A percentile compares a stretch with the other conserved stretches of the same genome.
Conservation (phyloP, 2,888 invertebrate species). For the Pogonocherus hispidulus region DNA sequence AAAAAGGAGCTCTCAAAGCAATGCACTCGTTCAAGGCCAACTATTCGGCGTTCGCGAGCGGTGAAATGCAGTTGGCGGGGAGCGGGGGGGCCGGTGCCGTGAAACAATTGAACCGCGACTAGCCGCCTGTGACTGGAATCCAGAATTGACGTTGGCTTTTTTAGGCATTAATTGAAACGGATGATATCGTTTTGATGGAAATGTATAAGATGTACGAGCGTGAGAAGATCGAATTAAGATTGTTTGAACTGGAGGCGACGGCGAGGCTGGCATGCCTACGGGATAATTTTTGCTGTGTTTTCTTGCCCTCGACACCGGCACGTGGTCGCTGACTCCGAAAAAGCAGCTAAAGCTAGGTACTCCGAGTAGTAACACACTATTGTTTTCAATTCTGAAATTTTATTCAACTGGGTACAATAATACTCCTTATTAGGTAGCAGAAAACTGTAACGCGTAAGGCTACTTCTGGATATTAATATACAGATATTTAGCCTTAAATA, state of each 20-base stretch:
- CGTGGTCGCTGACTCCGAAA: constrained; percentile 12
- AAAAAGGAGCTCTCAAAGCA: constrained; percentile 68
- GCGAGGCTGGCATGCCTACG: constrained; percentile 11
- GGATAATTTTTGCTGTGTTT: constrained; percentile 33
- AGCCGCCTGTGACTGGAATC: constrained; percentile 68
- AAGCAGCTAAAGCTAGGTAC: neutral
- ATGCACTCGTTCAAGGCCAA: constrained; percentile 70
- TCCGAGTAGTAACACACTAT: neutral
- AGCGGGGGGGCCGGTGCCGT: constrained; percentile 60
- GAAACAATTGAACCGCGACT: constrained; percentile 69
- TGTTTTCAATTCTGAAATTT: too few relatives aligned
- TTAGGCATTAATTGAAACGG: constrained; percentile 67
- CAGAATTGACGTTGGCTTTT: constrained; percentile 67
- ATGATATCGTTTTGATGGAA: constrained; percentile 66
- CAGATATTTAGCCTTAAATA: too few relatives aligned
- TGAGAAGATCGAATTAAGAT: constrained; percentile 56
- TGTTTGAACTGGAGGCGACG: constrained; percentile 31
- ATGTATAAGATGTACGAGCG: constrained; percentile 55
- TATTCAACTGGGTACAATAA: too few relatives aligned
- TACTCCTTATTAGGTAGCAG: too few relatives aligned
- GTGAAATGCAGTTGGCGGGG: constrained; percentile 53
- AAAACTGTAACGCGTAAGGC: too few relatives aligned
- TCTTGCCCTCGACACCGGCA: constrained; percentile 15
- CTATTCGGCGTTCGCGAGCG: constrained; percentile 66
- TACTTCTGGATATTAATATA: too few relatives aligned